These are phyloP conservation scores for Drosophila merina DNA, from an alignment of 2,888 invertebrate genomes.

Conservation along the genomic window DNA sequence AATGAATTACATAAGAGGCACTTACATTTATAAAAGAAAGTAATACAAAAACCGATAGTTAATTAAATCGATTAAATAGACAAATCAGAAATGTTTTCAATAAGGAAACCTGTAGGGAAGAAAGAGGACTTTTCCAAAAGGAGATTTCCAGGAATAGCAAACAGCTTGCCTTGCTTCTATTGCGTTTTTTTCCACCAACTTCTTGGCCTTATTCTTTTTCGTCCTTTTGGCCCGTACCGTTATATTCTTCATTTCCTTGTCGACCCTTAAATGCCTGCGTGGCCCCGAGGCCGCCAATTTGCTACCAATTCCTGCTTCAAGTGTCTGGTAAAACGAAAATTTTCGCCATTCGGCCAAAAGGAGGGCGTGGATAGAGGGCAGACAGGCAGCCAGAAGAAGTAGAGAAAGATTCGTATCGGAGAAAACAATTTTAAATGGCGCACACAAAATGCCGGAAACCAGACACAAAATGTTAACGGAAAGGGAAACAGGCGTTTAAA, in stretches of 20 bases:
- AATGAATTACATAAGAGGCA: conserved; percentile 44
- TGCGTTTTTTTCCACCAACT: conserved; percentile 14
- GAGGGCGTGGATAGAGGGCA: not conserved
- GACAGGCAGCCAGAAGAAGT: not conserved
- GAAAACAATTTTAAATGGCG: conserved; percentile 77
- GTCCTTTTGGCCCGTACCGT: not conserved
- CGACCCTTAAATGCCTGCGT: conserved; percentile 59
- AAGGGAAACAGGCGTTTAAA: conserved; percentile 69
- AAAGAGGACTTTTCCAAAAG: conserved; percentile 3
- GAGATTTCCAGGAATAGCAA: conserved; percentile 39
- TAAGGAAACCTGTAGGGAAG: conserved; percentile 9
- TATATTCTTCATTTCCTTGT: conserved; percentile 32
- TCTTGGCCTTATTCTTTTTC: conserved; percentile 17
- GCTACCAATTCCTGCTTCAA: conserved; percentile 72
- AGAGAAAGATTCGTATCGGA: conserved; percentile 65
- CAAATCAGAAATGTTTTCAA: not conserved
- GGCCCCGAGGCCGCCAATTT: conserved; percentile 66
- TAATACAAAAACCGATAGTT: not conserved
- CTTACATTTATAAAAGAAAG: conserved; percentile 35
- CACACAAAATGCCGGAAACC: conserved; percentile 79
- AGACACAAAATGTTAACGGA: conserved; percentile 78
- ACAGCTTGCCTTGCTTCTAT: conserved; percentile 35
- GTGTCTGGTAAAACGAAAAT: conserved; percentile 58
- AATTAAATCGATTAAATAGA: not conserved
- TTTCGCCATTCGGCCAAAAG: conserved; percentile 28